Conservation (phyloP, 2,888 invertebrate species). For the Drosophila merina region DNA sequence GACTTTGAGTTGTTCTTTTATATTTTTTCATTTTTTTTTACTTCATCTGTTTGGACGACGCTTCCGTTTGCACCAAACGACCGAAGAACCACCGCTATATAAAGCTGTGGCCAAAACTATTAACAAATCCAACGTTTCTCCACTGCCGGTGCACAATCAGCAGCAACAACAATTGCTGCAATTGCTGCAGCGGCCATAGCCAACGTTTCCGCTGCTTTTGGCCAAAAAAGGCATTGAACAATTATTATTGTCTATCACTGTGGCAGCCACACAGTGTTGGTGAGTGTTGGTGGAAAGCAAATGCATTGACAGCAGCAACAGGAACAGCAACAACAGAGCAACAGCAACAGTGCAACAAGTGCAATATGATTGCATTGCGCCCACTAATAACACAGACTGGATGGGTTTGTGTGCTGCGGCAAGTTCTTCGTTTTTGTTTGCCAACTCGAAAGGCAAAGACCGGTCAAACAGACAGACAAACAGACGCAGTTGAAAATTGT, state of each 20-base stretch:
- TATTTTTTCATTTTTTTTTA: constrained; percentile 11
- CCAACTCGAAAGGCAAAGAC: constrained; percentile 49
- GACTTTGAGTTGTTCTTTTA: constrained; percentile 18
- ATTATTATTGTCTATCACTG: constrained; percentile 55
- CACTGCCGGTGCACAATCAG: constrained; percentile 17
- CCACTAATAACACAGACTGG: constrained; percentile 29
- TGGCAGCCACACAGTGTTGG: background rate
- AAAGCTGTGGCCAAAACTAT: constrained; percentile 42
- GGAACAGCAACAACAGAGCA: no score
- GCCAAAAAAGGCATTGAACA: constrained; percentile 71
- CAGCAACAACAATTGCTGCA: constrained; percentile 32
- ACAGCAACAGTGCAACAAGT: constrained; percentile 22
- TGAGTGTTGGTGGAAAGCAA: constrained; percentile 59
- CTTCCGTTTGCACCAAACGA: constrained; percentile 49
- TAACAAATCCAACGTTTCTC: constrained; percentile 31
- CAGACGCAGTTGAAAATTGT: constrained; percentile 57
- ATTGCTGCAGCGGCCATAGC: constrained; percentile 24
- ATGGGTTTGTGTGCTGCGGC: background rate
- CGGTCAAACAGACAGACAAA: constrained; percentile 33
- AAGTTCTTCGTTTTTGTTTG: constrained; percentile 40
- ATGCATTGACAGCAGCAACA: constrained; percentile 32
- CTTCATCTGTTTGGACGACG: constrained; percentile 42
- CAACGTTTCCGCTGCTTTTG: constrained; percentile 60
- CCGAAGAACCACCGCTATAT: constrained; percentile 16
- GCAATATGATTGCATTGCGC: constrained; percentile 34